Percentiles rank a stretch among this genome's conserved stretches.
These are phyloP conservation scores for Chrysina gloriosa DNA, from an alignment of 2,888 invertebrate genomes.

Conservation along the genomic window DNA sequence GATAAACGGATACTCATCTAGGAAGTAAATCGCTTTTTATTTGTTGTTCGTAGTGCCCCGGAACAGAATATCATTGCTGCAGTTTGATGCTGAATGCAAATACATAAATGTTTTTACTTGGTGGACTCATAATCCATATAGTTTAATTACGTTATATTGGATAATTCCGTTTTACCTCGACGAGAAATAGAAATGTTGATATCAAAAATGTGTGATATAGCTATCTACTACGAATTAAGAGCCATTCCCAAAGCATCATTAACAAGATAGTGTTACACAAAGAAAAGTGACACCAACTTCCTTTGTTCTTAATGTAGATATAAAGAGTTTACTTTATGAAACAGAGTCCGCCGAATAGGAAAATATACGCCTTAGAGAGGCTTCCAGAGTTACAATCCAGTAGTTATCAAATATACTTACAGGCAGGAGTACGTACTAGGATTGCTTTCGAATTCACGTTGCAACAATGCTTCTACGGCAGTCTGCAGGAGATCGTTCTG, in stretches of 20 bases:
- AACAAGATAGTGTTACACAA: neutral
- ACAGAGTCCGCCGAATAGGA: neutral
- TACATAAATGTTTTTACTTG: no score
- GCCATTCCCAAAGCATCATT: neutral
- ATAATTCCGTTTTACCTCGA: no score
- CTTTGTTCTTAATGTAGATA: neutral
- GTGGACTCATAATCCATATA: no score
- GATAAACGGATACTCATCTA: no score
- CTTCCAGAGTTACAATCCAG: neutral
- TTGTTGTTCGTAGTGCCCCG: no score
- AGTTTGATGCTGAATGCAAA: no score
- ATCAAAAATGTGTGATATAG: neutral
- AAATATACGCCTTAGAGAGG: neutral
- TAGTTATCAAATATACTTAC: slow-evolving; percentile 65
- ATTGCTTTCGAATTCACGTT: slow-evolving; percentile 68
- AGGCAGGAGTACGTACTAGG: slow-evolving; percentile 70
- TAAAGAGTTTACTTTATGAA: neutral
- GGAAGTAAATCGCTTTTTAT: no score
- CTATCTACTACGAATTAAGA: neutral
- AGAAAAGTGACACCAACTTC: neutral
- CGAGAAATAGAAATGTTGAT: no score
- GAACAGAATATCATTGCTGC: no score
- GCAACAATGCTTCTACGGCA: slow-evolving; percentile 74
- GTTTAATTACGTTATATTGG: no score
- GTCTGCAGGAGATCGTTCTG: slow-evolving; percentile 69